Evolutionary conservation across 2,888 invertebrate genomes (phyloP).

Genomic region (Metopia argyrocephala): DNA sequence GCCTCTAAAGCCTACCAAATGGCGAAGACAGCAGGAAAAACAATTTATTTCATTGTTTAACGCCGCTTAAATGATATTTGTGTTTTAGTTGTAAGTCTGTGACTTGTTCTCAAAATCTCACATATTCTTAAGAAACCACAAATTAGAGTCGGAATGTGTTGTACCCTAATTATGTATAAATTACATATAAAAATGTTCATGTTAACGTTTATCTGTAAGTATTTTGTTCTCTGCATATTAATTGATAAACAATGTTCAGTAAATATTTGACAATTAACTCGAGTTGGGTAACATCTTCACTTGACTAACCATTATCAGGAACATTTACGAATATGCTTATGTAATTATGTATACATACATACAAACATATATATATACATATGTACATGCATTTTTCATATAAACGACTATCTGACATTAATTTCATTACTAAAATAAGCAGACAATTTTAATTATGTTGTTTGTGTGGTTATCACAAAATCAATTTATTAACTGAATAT

Average conservation of each 20-base stretch:
- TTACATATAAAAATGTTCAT: neutral
- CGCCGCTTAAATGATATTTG: too few relatives aligned
- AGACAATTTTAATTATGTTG: neutral
- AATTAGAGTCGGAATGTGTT: neutral
- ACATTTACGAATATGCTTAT: neutral
- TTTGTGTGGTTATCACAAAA: neutral
- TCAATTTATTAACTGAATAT: neutral
- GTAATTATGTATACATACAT: neutral
- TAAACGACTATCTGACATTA: neutral
- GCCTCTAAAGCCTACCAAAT: too few relatives aligned
- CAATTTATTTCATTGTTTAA: too few relatives aligned
- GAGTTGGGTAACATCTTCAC: slow-evolving; percentile 55
- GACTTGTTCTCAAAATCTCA: too few relatives aligned
- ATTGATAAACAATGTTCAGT: slow-evolving; percentile 71
- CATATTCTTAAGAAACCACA: too few relatives aligned
- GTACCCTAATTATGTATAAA: neutral
- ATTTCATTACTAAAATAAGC: too few relatives aligned
- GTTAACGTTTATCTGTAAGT: slow-evolving; percentile 4
- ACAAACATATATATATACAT: neutral
- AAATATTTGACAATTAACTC: slow-evolving; percentile 73
- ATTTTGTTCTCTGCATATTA: slow-evolving; percentile 62
- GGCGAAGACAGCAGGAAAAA: too few relatives aligned
- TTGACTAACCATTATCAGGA: slow-evolving; percentile 34
- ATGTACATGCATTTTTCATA: neutral
- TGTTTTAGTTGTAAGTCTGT: too few relatives aligned